Conservation (phyloP, 2,888 invertebrate genomes). For the Sphecodes monilicornis region DNA sequence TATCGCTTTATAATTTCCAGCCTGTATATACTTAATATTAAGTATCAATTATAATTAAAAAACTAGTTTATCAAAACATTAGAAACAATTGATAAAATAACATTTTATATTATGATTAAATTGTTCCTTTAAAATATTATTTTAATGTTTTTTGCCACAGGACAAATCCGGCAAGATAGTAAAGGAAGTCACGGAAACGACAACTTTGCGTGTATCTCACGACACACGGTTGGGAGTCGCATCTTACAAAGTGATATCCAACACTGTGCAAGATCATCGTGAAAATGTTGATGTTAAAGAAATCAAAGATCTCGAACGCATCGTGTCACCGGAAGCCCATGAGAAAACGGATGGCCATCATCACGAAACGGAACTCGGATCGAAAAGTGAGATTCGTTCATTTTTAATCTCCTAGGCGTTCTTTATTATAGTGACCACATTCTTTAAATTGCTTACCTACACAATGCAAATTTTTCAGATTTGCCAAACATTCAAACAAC, state of each 20-base stretch:
- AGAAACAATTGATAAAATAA: not conserved
- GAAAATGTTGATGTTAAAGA: constrained; percentile 75
- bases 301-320: constrained; percentile 66
- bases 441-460: not conserved
- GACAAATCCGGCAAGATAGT: constrained; percentile 85
- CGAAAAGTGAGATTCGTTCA: constrained; percentile 40
- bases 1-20: no score
- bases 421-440: not conserved
- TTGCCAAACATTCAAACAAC: not conserved
- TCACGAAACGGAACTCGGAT: constrained; percentile 28
- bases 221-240: constrained; percentile 85
- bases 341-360: constrained; percentile 45
- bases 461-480: not conserved
- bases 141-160: constrained; percentile 59
- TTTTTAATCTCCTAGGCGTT: not conserved
- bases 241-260: constrained; percentile 86
- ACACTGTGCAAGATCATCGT: constrained; percentile 83
- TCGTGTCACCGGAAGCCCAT: constrained; percentile 45
- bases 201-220: constrained; percentile 85
- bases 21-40: no score
- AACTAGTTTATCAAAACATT: not conserved
- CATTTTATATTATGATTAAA: not conserved
- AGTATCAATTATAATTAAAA: no score
- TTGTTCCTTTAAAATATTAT: not conserved
- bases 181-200: constrained; percentile 86